Evolutionary conservation across 2,888 invertebrate genomes (phyloP).

Genomic region (Trichacis sp.): DNA sequence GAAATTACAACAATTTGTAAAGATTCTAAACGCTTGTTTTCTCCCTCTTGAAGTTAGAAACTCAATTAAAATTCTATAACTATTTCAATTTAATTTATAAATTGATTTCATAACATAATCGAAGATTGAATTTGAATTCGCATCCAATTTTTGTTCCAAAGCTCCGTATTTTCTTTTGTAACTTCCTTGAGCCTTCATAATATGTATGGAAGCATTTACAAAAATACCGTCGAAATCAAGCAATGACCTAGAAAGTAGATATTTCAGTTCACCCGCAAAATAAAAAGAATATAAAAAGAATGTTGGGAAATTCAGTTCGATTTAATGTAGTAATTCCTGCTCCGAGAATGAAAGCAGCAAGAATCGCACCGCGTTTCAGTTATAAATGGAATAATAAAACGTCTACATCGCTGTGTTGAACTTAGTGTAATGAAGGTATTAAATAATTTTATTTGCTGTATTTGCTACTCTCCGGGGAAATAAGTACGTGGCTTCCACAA

Average conservation of each 20-base stretch:
- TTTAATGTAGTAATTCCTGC: background rate
- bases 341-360: background rate
- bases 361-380: conserved; percentile 7
- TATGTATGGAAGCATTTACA: too few relatives aligned
- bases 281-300: background rate
- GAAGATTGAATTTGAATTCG: too few relatives aligned
- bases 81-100: too few relatives aligned
- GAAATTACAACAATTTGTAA: too few relatives aligned
- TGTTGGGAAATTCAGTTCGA: background rate
- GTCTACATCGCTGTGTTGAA: conserved; percentile 7
- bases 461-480: conserved; percentile 25
- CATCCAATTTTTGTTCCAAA: too few relatives aligned
- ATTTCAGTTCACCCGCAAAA: background rate
- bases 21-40: too few relatives aligned
- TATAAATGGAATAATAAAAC: conserved; percentile 33
- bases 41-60: too few relatives aligned
- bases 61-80: too few relatives aligned
- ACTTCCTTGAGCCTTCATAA: too few relatives aligned
- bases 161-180: too few relatives aligned
- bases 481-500: conserved; percentile 28
- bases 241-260: background rate
- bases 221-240: too few relatives aligned
- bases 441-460: conserved; percentile 32
- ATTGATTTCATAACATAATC: too few relatives aligned
- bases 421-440: conserved; percentile 25